Base-by-base conservation (phyloP, 2,797 vertebrate genomes). In the Luscinia megarhynchos region DNA sequence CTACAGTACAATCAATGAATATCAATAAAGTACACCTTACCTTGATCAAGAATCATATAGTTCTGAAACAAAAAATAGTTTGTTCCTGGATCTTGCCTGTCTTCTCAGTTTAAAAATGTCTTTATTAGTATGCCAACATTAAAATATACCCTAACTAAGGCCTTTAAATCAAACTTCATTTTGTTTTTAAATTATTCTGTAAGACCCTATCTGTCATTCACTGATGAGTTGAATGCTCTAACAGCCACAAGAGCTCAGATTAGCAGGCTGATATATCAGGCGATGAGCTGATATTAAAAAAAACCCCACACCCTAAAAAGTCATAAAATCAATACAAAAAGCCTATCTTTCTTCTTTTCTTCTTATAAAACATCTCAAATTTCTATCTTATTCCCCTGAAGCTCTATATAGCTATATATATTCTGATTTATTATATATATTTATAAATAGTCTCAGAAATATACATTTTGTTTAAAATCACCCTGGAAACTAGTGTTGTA, bases 281-380 rank as follows among this genome's bases (percentile, higher is more conserved):
- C 19, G 43, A 43, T 43, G 29, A 61, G 29, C 2, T 59, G 43
- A 50, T 72, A 20, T 4, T 3, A 41, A 64, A 32, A 7, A 48
- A 53, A 34, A 2, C 1, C 4, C 3, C 3, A 13, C 24, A 36
- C 3, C 5, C 12, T 4, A 6, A 61, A 69, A 73, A 72, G 34
- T 34, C 1, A 0, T 10, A 27, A 77, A 54, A 20, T 2, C 38
- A 50, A 53, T 7, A 57, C 9, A 62, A 86, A 62, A 38, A 59
- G 10, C 5, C 15, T 66, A 8, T 19, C 1, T 8, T 63, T 69
- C 10, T 84, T 29, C 27, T 77, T 74, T 81, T 48, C 9, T 45
- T 77, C 41, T 24, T 45, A 27, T 22, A 32, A 11, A 59, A 1
- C 6, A 62, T 41, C 48, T 87, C 24, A 54, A 68, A 55, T 15